Evolutionary conservation across 2,113 vertebrate genomes (phyloP).

Genomic region (Hucho hucho): DNA sequence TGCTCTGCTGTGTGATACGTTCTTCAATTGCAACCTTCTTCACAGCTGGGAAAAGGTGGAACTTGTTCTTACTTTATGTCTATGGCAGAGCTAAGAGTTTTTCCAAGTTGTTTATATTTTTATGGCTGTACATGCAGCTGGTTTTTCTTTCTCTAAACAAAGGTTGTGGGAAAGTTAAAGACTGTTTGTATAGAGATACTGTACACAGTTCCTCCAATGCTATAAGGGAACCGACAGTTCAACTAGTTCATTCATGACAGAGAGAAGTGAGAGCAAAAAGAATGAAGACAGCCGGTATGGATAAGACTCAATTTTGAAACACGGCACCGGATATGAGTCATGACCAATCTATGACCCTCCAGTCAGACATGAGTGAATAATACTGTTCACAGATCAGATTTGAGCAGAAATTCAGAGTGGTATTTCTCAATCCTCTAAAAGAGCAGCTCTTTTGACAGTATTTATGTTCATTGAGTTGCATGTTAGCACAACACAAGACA

Average conservation of each 20-base stretch:
- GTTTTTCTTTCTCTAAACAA: background rate
- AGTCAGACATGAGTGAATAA: background rate
- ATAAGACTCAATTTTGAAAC: background rate
- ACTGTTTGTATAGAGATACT: background rate
- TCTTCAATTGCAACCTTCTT: background rate
- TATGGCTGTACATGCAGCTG: background rate
- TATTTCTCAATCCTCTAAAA: background rate
- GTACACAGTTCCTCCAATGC: background rate
- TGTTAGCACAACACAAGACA: slow-evolving; percentile 29
- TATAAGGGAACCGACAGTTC: background rate
- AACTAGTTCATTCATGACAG: background rate
- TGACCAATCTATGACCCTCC: background rate
- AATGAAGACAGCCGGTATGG: background rate
- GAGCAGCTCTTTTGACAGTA: too few species aligned
- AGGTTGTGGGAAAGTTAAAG: background rate
- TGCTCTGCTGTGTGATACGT: background rate
- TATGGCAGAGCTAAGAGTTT: background rate
- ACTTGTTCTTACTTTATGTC: background rate
- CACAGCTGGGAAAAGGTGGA: background rate
- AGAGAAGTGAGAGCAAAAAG: background rate
- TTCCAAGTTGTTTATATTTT: background rate
- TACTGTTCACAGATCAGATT: background rate
- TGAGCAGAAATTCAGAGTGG: background rate
- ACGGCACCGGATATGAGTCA: background rate
- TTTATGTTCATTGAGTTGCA: slow-evolving; percentile 11